Conservation (phyloP, 2,797 vertebrate species). For the Leptatherina wallacei region DNA sequence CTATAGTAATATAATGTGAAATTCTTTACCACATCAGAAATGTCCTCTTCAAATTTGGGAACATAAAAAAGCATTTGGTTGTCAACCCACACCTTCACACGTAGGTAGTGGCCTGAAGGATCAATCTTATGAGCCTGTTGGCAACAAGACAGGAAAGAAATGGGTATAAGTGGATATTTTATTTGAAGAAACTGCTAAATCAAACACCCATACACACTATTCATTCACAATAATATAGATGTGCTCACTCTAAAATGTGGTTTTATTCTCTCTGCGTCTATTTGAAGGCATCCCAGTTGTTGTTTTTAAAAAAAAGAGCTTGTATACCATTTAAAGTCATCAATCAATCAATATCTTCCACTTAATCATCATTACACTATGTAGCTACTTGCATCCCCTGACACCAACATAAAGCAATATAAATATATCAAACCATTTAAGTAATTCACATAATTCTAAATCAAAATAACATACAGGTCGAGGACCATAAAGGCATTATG, state of each 20-base stretch:
- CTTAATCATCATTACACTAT: not conserved
- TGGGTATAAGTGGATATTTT: not conserved
- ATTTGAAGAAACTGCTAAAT: not conserved
- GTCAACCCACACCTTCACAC: slow-evolving; percentile 88
- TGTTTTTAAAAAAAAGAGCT: not conserved
- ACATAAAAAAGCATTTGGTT: slow-evolving; percentile 87
- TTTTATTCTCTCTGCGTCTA: not conserved
- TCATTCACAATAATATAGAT: not conserved
- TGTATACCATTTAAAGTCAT: too few species aligned
- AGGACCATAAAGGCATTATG: slow-evolving; percentile 19
- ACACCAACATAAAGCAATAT: not conserved
- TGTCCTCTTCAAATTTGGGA: slow-evolving; percentile 91
- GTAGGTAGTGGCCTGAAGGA: slow-evolving; percentile 87
- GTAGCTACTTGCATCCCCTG: slow-evolving; percentile 6
- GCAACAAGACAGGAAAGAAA: slow-evolving; percentile 5
- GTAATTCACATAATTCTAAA: not conserved
- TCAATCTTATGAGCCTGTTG: slow-evolving; percentile 89
- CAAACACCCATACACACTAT: not conserved
- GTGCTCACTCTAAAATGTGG: not conserved
- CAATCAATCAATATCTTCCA: too few species aligned
- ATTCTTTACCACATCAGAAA: slow-evolving; percentile 92
- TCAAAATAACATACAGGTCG: not conserved
- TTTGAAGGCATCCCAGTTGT: not conserved
- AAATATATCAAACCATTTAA: not conserved
- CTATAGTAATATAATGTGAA: not conserved